Evolutionary conservation across 1,140 invertebrate genomes (phyloP).

Genomic region (Lasaia peninsularis): DNA sequence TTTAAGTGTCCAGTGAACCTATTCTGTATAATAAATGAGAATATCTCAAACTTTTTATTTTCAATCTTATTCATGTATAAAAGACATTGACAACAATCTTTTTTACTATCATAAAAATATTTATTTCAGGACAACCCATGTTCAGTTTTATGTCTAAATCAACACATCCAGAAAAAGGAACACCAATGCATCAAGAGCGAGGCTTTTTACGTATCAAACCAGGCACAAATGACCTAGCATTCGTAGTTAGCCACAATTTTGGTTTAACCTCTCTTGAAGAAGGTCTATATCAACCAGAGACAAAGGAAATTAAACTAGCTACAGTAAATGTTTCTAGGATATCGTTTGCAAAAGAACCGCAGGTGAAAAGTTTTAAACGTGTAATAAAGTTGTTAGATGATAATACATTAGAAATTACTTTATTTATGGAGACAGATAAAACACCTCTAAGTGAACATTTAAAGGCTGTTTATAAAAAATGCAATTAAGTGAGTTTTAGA

Average conservation of each 20-base stretch:
- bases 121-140: constrained; percentile 79
- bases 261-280: constrained; percentile 80
- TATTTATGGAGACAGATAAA: constrained; percentile 79
- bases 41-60: no score
- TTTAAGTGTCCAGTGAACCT: no score
- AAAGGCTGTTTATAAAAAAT: constrained; percentile 74
- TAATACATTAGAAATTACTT: constrained; percentile 68
- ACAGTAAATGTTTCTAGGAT: constrained; percentile 74
- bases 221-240: constrained; percentile 76
- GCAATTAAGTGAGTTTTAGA: no score
- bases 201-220: constrained; percentile 82
- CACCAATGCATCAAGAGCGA: constrained; percentile 81
- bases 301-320: constrained; percentile 61
- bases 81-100: no score
- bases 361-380: constrained; percentile 71
- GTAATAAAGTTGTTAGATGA: constrained; percentile 68
- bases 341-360: constrained; percentile 76
- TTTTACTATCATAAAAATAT: background rate
- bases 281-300: constrained; percentile 62
- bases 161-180: constrained; percentile 76
- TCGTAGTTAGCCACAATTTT: constrained; percentile 82
- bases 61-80: no score
- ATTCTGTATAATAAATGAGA: no score
- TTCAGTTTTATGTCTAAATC: constrained; percentile 78
- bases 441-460: constrained; percentile 80